These are phyloP conservation scores for Schizopygopsis pylzovi DNA, from an alignment of 2,797 vertebrate genomes.

Conservation along the genomic window DNA sequence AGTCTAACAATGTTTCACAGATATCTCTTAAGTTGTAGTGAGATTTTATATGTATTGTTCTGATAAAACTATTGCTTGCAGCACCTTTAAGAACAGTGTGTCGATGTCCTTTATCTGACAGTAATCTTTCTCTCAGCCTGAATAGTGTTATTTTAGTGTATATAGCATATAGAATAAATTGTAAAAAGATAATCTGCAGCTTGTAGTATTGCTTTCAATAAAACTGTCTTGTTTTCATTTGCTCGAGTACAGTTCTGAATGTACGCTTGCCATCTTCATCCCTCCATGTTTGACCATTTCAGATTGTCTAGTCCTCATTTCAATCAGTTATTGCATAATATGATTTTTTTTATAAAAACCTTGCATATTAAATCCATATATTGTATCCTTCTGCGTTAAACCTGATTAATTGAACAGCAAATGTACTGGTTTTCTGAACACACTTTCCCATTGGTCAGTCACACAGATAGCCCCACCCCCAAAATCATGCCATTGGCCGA, in stretches of 20 bases:
- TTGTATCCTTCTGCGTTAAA: not conserved
- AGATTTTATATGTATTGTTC: not conserved
- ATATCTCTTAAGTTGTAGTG: not conserved
- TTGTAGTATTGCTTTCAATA: constrained; percentile 85
- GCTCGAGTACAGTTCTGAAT: constrained; percentile 40
- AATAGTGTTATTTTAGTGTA: constrained; percentile 71
- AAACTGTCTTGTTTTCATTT: constrained; percentile 62
- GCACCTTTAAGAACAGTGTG: constrained; percentile 32
- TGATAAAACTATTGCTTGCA: not conserved
- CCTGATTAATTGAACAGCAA: not conserved
- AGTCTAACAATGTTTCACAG: not conserved
- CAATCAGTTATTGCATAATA: not conserved
- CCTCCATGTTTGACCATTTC: constrained; percentile 15
- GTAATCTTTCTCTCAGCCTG: constrained; percentile 43
- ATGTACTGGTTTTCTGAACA: not conserved
- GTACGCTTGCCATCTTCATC: constrained; percentile 8
- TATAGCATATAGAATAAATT: constrained; percentile 79
- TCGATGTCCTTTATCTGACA: constrained; percentile 31
- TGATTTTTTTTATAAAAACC: not conserved
- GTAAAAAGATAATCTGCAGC: constrained; percentile 65
- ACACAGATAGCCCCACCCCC: not conserved
- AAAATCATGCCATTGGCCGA: not conserved
- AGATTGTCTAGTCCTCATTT: not conserved
- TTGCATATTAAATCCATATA: not conserved
- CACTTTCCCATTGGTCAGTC: not conserved